phyloP scores from a whole-genome alignment of 1,140 invertebrate species.

The Amphibalanus amphitrite region DNA sequence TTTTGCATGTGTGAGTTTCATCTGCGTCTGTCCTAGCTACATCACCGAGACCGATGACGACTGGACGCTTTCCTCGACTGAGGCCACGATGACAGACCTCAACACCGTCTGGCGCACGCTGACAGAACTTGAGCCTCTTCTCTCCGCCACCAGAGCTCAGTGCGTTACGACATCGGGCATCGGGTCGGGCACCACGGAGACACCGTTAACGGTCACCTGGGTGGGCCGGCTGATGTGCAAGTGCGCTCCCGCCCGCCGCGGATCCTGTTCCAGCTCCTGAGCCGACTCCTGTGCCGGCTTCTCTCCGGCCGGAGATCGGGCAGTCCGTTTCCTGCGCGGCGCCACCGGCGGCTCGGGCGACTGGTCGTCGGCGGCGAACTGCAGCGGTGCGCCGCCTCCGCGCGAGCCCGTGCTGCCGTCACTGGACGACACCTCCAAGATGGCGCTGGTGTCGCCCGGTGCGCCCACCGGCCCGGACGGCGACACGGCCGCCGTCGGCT shows the following conservation, averaged over 20 bases:
- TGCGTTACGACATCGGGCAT: not conserved
- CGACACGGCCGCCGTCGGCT: not conserved
- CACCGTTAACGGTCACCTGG: conserved; percentile 17
- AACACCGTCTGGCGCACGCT: too few species aligned
- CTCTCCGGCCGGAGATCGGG: not conserved
- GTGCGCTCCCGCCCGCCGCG: conserved; percentile 9
- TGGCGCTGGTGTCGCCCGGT: conserved; percentile 8
- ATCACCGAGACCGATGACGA: too few species aligned
- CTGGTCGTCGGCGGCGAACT: not conserved
- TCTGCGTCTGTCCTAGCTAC: too few species aligned
- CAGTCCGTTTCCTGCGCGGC: not conserved
- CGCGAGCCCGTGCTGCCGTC: not conserved
- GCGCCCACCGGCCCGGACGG: too few species aligned
- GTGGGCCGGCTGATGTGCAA: conserved; percentile 15
- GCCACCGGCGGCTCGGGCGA: not conserved
- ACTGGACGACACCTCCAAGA: conserved; percentile 5
- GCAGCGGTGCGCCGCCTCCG: not conserved
- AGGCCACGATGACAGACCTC: too few species aligned
- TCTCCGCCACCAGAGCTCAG: too few species aligned
- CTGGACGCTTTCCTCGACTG: too few species aligned
- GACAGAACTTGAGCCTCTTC: too few species aligned
- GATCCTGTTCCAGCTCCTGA: too few species aligned
- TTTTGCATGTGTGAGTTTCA: too few species aligned
- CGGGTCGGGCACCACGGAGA: conserved; percentile 12
- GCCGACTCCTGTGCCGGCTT: not conserved